Percentiles rank a stretch among this genome's conserved stretches.
These are phyloP conservation scores for Ptiloglossa arizonensis DNA, from an alignment of 1,140 invertebrate species.

Conservation along the genomic window DNA sequence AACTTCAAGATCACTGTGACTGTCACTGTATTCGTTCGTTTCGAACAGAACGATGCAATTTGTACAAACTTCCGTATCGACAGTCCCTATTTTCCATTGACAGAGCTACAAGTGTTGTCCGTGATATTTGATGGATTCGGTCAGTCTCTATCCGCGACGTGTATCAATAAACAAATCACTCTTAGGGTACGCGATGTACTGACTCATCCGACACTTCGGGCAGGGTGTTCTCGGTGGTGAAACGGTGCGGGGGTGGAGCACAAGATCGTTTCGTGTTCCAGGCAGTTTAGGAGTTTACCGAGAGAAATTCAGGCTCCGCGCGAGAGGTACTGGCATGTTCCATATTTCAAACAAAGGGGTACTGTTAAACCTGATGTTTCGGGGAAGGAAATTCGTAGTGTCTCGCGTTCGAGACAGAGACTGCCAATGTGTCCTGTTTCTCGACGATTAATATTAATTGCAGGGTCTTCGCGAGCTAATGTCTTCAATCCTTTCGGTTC, in stretches of 20 bases:
- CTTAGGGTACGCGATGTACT: too few species aligned
- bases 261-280: conserved; percentile 10
- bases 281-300: conserved; percentile 14
- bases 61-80: too few species aligned
- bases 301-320: background rate
- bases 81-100: too few species aligned
- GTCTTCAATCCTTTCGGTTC: too few species aligned
- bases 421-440: background rate
- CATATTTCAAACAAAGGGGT: conserved; percentile 19
- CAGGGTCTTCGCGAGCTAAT: too few species aligned
- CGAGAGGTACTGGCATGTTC: conserved; percentile 9
- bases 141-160: background rate
- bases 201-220: background rate
- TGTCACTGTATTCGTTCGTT: too few species aligned
- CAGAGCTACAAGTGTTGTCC: too few species aligned
- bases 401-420: background rate
- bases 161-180: conserved; percentile 15
- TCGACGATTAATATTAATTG: too few species aligned
- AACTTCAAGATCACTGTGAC: too few species aligned
- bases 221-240: background rate
- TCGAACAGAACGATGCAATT: too few species aligned
- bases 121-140: background rate
- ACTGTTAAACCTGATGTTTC: background rate
- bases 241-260: background rate
- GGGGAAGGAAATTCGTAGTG: background rate